Evolutionary conservation across 2,797 vertebrate species (phyloP).

Genomic region (Natrix natrix): DNA sequence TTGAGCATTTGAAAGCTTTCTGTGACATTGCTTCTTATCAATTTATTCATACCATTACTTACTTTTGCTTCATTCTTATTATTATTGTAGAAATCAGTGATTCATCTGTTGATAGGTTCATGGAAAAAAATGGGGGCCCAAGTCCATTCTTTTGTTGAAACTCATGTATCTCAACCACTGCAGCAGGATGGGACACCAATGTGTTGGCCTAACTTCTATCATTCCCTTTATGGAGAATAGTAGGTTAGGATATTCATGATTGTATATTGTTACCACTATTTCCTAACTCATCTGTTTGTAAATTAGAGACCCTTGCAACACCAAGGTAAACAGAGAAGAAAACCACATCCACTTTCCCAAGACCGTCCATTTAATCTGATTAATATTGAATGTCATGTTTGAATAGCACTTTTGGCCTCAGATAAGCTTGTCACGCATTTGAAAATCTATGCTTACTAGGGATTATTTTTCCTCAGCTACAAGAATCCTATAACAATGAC

Average conservation of each 20-base stretch:
- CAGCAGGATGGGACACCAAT: not conserved
- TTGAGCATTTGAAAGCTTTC: not conserved
- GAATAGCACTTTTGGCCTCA: not conserved
- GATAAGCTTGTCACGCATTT: not conserved
- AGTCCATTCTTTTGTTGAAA: not conserved
- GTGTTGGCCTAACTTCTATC: not conserved
- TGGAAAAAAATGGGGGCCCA: not conserved
- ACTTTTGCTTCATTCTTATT: not conserved
- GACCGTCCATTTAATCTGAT: not conserved
- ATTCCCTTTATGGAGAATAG: not conserved
- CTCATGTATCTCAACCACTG: too few relatives aligned
- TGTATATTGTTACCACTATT: not conserved
- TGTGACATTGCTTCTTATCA: not conserved
- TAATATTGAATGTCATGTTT: not conserved
- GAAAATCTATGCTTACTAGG: not conserved
- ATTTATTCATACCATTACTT: not conserved
- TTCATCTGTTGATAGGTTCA: not conserved
- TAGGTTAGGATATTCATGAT: not conserved
- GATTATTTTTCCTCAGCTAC: not conserved
- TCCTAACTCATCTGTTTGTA: not conserved
- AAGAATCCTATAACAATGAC: not conserved
- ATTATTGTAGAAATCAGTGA: not conserved
- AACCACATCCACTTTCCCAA: not conserved
- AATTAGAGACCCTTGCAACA: not conserved
- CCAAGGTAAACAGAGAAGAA: not conserved